Evolutionary conservation across 2,797 vertebrate species (phyloP).

Genomic region (Champsocephalus esox): DNA sequence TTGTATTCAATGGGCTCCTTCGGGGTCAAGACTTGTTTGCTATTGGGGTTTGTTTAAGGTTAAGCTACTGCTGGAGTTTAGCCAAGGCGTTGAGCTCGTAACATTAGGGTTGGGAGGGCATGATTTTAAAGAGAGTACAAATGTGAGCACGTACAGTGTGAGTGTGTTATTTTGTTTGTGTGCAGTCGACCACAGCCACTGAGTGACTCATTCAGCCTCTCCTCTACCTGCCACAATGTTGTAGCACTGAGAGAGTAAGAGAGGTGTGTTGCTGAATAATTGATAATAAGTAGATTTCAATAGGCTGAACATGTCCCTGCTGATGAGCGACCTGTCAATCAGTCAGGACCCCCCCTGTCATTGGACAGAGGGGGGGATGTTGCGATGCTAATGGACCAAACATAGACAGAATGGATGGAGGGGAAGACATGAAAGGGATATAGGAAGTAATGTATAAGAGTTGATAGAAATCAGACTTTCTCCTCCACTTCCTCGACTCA

Average conservation of each 20-base stretch:
- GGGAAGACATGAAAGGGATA: not conserved
- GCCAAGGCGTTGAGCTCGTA: not conserved
- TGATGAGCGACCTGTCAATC: slow-evolving; percentile 82
- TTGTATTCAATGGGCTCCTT: not conserved
- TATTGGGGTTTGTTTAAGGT: not conserved
- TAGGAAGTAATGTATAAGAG: not conserved
- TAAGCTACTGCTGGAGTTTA: not conserved
- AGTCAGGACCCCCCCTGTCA: slow-evolving; percentile 61
- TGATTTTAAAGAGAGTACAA: not conserved
- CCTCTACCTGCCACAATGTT: slow-evolving; percentile 48
- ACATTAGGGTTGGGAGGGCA: not conserved
- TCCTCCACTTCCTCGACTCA: slow-evolving; percentile 15
- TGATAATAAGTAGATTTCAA: slow-evolving; percentile 88
- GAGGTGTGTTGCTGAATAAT: slow-evolving; percentile 81
- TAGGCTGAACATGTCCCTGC: slow-evolving; percentile 82
- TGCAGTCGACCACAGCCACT: not conserved
- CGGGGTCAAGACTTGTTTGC: not conserved
- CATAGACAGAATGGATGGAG: slow-evolving; percentile 17
- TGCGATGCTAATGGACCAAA: slow-evolving; percentile 37
- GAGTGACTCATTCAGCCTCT: slow-evolving; percentile 40
- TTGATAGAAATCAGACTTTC: slow-evolving; percentile 2
- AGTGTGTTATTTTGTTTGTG: slow-evolving; percentile 37
- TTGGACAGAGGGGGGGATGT: slow-evolving; percentile 10
- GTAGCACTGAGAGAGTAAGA: slow-evolving; percentile 33
- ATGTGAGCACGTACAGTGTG: not conserved